These are phyloP conservation scores for Galago senegalensis DNA, from an alignment of 2,797 vertebrate genomes.

Conservation along the genomic window DNA sequence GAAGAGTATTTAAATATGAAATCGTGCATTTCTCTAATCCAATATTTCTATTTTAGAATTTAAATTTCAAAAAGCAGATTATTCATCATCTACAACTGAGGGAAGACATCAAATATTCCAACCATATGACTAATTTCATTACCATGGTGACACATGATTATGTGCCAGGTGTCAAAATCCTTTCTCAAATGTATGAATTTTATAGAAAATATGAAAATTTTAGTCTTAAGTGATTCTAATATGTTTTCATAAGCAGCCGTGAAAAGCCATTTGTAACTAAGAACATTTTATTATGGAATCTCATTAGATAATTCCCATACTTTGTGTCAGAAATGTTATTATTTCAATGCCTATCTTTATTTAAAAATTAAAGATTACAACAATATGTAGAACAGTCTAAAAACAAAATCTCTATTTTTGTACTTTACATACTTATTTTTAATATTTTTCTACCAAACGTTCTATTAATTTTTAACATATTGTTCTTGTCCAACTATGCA, in stretches of 20 bases:
- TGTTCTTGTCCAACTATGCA: neutral
- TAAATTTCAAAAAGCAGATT: neutral
- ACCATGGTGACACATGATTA: neutral
- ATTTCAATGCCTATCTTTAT: neutral
- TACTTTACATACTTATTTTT: neutral
- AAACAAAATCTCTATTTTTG: neutral
- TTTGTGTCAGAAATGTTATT: neutral
- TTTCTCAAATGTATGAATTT: neutral
- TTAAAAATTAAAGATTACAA: neutral
- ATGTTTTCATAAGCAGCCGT: neutral
- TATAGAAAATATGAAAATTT: conserved; percentile 11
- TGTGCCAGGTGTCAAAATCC: neutral
- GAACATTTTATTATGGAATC: neutral
- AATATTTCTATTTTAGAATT: conserved; percentile 31
- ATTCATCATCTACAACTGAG: neutral
- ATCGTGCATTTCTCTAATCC: neutral
- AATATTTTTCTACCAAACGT: neutral
- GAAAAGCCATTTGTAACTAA: neutral
- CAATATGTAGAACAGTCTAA: neutral
- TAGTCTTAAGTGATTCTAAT: neutral
- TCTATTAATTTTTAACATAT: neutral
- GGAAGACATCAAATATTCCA: neutral
- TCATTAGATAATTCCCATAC: neutral
- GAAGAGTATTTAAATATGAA: neutral
- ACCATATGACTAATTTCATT: neutral